phyloP scores from a whole-genome alignment of 2,113 vertebrate genomes.

The Canis aureus region DNA sequence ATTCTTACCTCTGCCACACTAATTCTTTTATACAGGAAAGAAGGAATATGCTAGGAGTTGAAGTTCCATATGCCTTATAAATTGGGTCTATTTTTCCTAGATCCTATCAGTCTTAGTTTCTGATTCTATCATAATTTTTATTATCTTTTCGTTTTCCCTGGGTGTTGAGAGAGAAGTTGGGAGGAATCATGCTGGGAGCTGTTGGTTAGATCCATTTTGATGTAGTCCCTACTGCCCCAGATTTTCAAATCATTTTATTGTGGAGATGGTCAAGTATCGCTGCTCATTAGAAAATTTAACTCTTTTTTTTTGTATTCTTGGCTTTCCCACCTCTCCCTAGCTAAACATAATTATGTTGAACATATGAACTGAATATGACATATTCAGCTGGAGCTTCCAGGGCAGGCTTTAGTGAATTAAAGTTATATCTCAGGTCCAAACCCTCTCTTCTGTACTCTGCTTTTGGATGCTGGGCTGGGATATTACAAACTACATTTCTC shows the following conservation, averaged over 20 bases:
- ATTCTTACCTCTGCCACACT: constrained; percentile 20
- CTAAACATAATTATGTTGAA: neutral
- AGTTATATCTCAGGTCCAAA: neutral
- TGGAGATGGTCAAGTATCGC: neutral
- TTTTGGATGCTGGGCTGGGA: neutral
- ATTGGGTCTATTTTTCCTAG: constrained; percentile 6
- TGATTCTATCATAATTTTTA: neutral
- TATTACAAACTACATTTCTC: neutral
- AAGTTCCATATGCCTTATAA: constrained; percentile 30
- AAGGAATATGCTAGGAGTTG: neutral
- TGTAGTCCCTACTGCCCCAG: neutral
- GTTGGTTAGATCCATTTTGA: neutral
- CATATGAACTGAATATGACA: neutral
- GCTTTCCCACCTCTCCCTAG: neutral
- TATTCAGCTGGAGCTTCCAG: neutral
- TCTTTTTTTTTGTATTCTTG: neutral
- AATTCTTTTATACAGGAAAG: constrained; percentile 48
- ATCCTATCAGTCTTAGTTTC: constrained; percentile 36
- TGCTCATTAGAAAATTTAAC: constrained; percentile 43
- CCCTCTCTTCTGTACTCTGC: neutral
- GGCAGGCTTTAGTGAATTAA: neutral
- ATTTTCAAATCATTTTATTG: constrained; percentile 45
- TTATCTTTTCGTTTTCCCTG: constrained; percentile 1
- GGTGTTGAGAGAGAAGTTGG: neutral
- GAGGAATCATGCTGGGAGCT: neutral